These are phyloP conservation scores for Augochlora pura DNA, from an alignment of 1,140 invertebrate genomes.

Conservation along the genomic window DNA sequence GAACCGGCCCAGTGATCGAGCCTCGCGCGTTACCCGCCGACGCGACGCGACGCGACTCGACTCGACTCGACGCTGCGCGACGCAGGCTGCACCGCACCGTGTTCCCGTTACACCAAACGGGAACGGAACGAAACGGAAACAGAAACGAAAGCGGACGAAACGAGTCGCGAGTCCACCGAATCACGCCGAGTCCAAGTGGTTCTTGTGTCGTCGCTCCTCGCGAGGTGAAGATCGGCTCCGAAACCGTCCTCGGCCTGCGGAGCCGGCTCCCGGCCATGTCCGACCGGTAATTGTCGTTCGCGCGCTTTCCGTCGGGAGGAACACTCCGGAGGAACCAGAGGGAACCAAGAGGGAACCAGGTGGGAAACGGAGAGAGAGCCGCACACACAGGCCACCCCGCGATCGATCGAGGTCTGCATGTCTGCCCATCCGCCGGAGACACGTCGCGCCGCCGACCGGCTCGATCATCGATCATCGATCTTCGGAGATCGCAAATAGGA, in stretches of 20 bases:
- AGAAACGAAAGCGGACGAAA: too few relatives aligned
- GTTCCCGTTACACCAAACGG: too few relatives aligned
- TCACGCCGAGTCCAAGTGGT: too few relatives aligned
- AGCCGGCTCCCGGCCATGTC: too few relatives aligned
- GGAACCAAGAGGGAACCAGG: not conserved
- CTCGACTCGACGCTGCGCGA: not conserved
- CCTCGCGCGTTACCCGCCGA: not conserved
- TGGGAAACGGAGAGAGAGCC: too few relatives aligned
- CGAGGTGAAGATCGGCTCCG: too few relatives aligned
- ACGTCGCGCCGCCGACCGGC: not conserved
- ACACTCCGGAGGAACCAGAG: not conserved
- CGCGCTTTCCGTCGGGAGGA: not conserved
- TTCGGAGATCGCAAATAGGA: not conserved
- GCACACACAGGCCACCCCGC: not conserved
- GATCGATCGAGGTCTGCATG: not conserved
- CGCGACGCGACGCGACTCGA: not conserved
- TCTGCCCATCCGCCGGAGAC: not conserved
- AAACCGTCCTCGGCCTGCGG: too few relatives aligned
- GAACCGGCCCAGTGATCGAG: slow-evolving; percentile 59
- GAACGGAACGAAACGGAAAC: too few relatives aligned
- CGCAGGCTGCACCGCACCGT: not conserved
- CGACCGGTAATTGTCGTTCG: not conserved
- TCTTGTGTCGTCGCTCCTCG: too few relatives aligned
- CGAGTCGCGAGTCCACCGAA: too few relatives aligned
- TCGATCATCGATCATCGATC: slow-evolving; percentile 9